Base-by-base conservation (phyloP, 2,797 vertebrate species). In the Sylvilagus floridanus region DNA sequence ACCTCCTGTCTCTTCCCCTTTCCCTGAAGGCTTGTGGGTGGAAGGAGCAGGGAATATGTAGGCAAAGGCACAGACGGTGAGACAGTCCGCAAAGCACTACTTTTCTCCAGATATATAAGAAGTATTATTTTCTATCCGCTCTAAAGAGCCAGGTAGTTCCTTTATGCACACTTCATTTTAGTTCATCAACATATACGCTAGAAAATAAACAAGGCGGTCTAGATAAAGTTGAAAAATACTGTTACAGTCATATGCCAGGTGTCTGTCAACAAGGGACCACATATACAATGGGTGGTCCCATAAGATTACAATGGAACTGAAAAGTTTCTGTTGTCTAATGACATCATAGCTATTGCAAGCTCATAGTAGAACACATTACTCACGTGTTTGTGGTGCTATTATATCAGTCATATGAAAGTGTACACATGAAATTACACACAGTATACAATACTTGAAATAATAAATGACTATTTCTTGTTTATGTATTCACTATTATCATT, bases 151-250 rank as follows among this genome's bases (percentile, higher is more conserved):
- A 76, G 26, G 26, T 75, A 72, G 65, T 82, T 68, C 28, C 22
- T 54, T 71, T 71, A 72, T 54, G n/a, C 12, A 42, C 8, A 24
- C n/a, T 84, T 81, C 72, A 32, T 77, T 63, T 96, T 77, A 92
- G 17, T 35, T 83, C 63, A 78, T 37, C 19, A 73, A 65, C 5
- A 60, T 37, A 32, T 81, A 75, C 42, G 72, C 26, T 69, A 66
- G 35, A 50, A 47, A 92, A 8, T 47, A 88, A 90, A 68, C 10
- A 76, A 32, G n/a, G 9, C 0, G 24, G 10, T 75, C 37, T 19
- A 78, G 9, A 82, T 24, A 57, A 85, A 82, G 22, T 12, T 35
- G 78, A 81, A 78, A 62, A 90, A 81, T 13, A 62, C 22, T 66
- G 1, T 69, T 17, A 71, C 19, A 69, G n/a, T 32, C 24, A 13